A percentile compares a stretch with the other conserved stretches of the same genome.
phyloP scores from a whole-genome alignment of 2,888 invertebrate species.

The Steinernema hermaphroditum region DNA sequence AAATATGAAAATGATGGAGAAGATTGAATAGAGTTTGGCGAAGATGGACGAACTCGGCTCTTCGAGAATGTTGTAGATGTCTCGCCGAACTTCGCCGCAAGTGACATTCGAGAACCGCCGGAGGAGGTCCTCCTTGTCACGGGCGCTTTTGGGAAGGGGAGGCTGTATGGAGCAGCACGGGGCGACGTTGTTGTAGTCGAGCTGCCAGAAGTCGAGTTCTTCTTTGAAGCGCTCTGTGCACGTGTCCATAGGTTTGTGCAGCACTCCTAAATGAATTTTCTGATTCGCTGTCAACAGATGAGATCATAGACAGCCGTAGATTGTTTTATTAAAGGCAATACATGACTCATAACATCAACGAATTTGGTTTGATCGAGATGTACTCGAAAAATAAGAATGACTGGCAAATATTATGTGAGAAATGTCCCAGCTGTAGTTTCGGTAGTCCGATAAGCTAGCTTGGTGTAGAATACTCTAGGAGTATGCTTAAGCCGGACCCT shows the following conservation, averaged over 20 bases:
- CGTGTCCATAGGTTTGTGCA: slow-evolving; percentile 50
- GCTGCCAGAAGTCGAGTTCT: slow-evolving; percentile 62
- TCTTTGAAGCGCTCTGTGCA: slow-evolving; percentile 63
- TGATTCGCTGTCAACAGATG: too few relatives aligned
- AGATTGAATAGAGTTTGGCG: slow-evolving; percentile 58
- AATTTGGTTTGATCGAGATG: too few relatives aligned
- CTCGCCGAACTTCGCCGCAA: slow-evolving; percentile 46
- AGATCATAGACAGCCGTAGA: too few relatives aligned
- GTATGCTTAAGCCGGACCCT: too few relatives aligned
- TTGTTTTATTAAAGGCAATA: too few relatives aligned
- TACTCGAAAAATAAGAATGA: too few relatives aligned
- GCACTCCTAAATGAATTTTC: slow-evolving; percentile 35
- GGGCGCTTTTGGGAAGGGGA: slow-evolving; percentile 33
- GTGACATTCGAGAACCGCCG: slow-evolving; percentile 37
- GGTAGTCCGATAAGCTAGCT: too few relatives aligned
- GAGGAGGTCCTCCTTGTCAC: slow-evolving; percentile 12
- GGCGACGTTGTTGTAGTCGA: slow-evolving; percentile 55
- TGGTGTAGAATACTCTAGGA: too few relatives aligned
- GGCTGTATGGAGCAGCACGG: slow-evolving; percentile 55
- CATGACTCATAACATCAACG: too few relatives aligned
- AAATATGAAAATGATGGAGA: slow-evolving; percentile 64
- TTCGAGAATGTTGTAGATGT: slow-evolving; percentile 61
- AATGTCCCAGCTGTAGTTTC: too few relatives aligned
- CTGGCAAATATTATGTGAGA: too few relatives aligned
- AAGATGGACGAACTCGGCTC: slow-evolving; percentile 58